Base-by-base conservation (phyloP, 2,888 invertebrate species). In the Acleris sparsana region DNA sequence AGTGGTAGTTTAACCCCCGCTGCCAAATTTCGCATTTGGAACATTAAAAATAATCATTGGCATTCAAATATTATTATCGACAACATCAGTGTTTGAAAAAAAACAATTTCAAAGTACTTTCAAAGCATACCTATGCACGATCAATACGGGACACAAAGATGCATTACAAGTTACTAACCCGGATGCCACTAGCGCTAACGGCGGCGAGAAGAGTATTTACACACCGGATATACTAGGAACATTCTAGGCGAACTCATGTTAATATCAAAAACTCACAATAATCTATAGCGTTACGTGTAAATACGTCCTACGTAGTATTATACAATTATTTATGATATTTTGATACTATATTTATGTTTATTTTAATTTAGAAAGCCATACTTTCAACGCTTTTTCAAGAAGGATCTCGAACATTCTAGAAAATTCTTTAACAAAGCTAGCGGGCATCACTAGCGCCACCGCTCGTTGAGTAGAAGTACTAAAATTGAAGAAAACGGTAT, bases 321-420 rank as follows among this genome's bases (percentile, higher is more conserved):
- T 53, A 18, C 0, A 25, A 16, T 46, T 39, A 46, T 55, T 53
- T 58, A 6, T 20, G 17, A 18, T 58, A 44, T 53, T 51, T 69
- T 58, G 25, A 0, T 60, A 58, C 53, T 16, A 5, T 16, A 48
- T 57, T 4, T 9, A 52, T 1, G 17, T 13, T 16, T 22, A 49
- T 3, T 76, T 80, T 76, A 62, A 77, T 74, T 71, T 69, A 78
- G 46, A 69, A 75, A 69, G 20, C 4, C 1, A 2, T 5, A 64
- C 51, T 67, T 70, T 64, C 51, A 7, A 57, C 55, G 33, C 53
- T 68, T 63, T 70, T 70, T 74, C 68, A 75, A 72, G 89, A 90
- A 84, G 44, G 53, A 73, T 89, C 87, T 82, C 69, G 88, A 88
- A 84, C 56, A 44, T 78, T 88, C 89, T 68, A 72, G 87, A 85